Conservation (phyloP, 2,113 vertebrate species). For the Lamprologus speciosus region DNA sequence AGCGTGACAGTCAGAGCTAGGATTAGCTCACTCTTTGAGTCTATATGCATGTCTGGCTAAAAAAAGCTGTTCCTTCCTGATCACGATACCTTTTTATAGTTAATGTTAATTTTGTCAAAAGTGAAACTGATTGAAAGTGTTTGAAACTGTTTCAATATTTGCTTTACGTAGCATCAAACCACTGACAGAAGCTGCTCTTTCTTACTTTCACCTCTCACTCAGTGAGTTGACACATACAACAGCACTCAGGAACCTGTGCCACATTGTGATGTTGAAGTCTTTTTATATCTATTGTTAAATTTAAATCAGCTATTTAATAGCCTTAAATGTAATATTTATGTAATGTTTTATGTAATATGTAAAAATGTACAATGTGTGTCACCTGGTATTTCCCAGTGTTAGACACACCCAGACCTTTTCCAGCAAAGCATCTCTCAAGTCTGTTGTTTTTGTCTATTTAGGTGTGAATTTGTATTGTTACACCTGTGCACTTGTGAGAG, state of each 20-base stretch:
- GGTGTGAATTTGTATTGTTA: background rate
- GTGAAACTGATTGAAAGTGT: background rate
- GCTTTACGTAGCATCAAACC: fast-evolving
- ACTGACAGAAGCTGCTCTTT: background rate
- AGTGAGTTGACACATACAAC: background rate
- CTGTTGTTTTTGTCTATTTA: background rate
- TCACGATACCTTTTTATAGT: background rate
- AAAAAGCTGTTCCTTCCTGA: background rate
- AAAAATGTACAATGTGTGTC: background rate
- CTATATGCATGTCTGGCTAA: background rate
- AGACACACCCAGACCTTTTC: background rate
- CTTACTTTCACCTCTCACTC: background rate
- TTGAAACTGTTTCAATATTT: background rate
- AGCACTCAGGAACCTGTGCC: background rate
- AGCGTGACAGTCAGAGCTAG: background rate
- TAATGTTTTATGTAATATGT: background rate
- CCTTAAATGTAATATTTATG: background rate
- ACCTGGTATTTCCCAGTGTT: background rate
- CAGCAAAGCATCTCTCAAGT: background rate
- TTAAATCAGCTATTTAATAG: background rate
- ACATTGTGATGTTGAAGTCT: background rate
- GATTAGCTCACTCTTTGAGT: background rate
- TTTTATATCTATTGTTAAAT: background rate
- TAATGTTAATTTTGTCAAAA: background rate
- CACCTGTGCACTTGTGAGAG: background rate